phyloP scores from a whole-genome alignment of 2,113 vertebrate genomes.

The Rhynchopsitta pachyrhyncha region DNA sequence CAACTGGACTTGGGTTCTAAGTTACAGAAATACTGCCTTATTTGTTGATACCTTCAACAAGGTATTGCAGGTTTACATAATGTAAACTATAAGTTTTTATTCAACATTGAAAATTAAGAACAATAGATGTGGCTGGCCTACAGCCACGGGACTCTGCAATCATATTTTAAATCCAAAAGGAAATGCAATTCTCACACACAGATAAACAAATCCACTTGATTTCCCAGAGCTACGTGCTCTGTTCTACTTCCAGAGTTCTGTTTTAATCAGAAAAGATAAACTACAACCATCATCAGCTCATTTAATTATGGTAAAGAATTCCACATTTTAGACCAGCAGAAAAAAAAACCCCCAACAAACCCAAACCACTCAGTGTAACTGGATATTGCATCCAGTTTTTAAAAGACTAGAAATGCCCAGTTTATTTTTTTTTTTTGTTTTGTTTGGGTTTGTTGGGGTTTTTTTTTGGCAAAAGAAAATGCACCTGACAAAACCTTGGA shows the following conservation, averaged over 20 bases:
- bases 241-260: neutral
- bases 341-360: fast-evolving
- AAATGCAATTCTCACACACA: neutral
- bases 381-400: neutral
- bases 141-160: neutral
- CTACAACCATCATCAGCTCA: neutral
- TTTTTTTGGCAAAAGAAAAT: neutral
- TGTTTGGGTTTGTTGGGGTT: neutral
- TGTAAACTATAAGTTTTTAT: neutral
- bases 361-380: neutral
- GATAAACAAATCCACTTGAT: slow-evolving; percentile 16
- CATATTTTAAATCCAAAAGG: neutral
- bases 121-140: neutral
- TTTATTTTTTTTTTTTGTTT: neutral
- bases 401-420: neutral
- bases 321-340: neutral
- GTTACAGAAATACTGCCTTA: neutral
- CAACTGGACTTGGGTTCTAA: neutral
- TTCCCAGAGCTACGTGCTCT: neutral
- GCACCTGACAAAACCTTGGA: neutral
- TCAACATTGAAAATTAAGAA: neutral
- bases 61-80: neutral
- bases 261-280: slow-evolving; percentile 25
- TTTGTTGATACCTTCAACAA: neutral
- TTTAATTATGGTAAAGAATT: neutral